These are phyloP conservation scores for Colossoma macropomum DNA, from an alignment of 2,113 vertebrate genomes.

Conservation along the genomic window DNA sequence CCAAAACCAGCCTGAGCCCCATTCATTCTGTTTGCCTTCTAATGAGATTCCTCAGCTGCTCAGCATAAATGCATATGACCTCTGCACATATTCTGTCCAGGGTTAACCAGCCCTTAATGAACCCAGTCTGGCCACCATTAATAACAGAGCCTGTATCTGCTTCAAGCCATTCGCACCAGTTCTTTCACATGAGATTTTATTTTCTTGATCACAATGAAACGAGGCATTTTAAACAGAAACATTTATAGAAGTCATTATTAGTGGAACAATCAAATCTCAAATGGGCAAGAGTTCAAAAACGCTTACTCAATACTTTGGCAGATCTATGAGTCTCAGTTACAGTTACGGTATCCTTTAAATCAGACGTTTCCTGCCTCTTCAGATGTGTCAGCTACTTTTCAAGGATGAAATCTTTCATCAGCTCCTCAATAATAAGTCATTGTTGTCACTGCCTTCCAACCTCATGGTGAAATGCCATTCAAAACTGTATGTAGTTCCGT, in stretches of 20 bases:
- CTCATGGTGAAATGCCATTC: neutral
- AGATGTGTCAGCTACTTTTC: conserved; percentile 36
- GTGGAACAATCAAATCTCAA: conserved; percentile 27
- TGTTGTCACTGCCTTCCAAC: neutral
- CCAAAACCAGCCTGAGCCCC: neutral
- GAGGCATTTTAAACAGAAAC: conserved; percentile 1
- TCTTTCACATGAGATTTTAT: neutral
- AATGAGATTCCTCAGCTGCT: conserved; percentile 3
- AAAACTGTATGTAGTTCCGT: neutral
- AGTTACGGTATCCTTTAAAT: conserved; percentile 18
- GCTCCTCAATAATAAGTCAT: conserved; percentile 10
- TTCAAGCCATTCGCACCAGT: neutral
- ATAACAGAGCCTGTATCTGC: neutral
- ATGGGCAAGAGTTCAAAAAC: neutral
- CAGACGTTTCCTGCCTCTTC: conserved; percentile 7
- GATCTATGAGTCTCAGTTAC: neutral
- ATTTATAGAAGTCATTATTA: conserved; percentile 8
- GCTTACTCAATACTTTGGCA: conserved; percentile 30
- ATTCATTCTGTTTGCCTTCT: neutral
- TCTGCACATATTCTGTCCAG: neutral
- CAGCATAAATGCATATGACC: neutral
- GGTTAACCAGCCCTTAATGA: neutral
- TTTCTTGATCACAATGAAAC: neutral
- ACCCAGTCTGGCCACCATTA: neutral
- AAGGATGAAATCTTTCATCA: conserved; percentile 28